Evolutionary conservation across 2,797 vertebrate genomes (phyloP).

Genomic region (Paedocypris micromegethes): DNA sequence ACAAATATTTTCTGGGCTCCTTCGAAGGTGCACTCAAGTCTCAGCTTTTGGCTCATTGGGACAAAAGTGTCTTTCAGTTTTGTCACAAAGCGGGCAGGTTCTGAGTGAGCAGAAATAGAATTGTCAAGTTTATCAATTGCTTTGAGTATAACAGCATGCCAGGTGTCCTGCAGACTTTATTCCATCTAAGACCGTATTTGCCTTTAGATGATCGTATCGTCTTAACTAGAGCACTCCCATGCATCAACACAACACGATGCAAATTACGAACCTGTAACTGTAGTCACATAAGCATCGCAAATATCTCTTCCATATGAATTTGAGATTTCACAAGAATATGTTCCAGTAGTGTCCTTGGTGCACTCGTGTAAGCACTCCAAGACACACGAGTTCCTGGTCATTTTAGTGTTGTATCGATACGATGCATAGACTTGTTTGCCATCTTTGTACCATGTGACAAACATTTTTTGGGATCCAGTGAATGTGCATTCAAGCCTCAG

Average conservation of each 20-base stretch:
- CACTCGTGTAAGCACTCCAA: conserved; percentile 34
- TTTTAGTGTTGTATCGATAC: conserved; percentile 46
- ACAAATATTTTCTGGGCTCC: conserved; percentile 78
- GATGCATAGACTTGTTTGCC: conserved; percentile 79
- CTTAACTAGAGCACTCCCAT: conserved; percentile 34
- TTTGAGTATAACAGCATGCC: too few relatives aligned
- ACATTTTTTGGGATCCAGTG: conserved; percentile 70
- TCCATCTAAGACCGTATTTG: conserved; percentile 9
- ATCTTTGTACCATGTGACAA: conserved; percentile 74
- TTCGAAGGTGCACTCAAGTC: conserved; percentile 77
- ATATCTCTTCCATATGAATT: conserved; percentile 61
- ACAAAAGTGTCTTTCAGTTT: conserved; percentile 60
- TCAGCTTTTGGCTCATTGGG: conserved; percentile 77
- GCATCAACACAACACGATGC: conserved; percentile 19
- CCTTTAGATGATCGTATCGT: not conserved
- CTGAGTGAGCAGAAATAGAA: conserved; percentile 46
- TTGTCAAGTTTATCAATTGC: not conserved
- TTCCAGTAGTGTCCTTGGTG: conserved; percentile 34
- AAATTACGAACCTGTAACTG: conserved; percentile 44
- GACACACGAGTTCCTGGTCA: conserved; percentile 30
- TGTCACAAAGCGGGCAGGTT: conserved; percentile 31
- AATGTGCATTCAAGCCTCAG: conserved; percentile 73
- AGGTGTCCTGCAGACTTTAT: too few relatives aligned
- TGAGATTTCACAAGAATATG: conserved; percentile 56
- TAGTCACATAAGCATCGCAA: conserved; percentile 30